Percentiles rank a stretch among this genome's conserved stretches.
These are phyloP conservation scores for Temnothorax curvispinosus DNA, from an alignment of 1,140 invertebrate genomes.

Conservation along the genomic window DNA sequence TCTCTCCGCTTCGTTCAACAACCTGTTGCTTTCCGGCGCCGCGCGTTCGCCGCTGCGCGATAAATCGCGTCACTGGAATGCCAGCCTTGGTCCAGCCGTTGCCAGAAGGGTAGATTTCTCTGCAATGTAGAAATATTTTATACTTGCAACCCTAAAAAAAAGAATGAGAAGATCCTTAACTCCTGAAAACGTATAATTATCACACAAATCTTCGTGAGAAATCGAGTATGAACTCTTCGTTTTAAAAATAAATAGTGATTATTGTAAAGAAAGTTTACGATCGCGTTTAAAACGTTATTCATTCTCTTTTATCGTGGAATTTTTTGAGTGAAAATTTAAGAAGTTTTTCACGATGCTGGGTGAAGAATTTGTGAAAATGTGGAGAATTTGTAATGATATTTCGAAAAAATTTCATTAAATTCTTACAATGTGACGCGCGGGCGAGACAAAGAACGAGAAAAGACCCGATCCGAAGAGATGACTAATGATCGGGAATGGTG, in stretches of 20 bases:
- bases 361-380: too few species aligned
- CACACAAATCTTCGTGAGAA: not conserved
- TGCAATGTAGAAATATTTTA: not conserved
- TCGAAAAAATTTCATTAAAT: not conserved
- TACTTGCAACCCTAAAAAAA: not conserved
- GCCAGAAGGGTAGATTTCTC: conserved; percentile 24
- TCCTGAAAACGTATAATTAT: not conserved
- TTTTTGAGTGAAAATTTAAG: not conserved
- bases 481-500: conserved; percentile 54
- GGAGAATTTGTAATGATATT: not conserved
- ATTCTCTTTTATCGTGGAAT: not conserved
- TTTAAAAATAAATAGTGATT: not conserved
- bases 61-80: conserved; percentile 49
- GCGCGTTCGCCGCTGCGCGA: conserved; percentile 37
- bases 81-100: not conserved
- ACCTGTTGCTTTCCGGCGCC: conserved; percentile 69
- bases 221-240: not conserved
- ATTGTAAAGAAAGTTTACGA: not conserved
- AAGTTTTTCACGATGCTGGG: not conserved
- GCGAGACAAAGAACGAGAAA: conserved; percentile 18
- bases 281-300: not conserved
- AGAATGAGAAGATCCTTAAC: not conserved
- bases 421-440: not conserved
- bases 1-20: conserved; percentile 64
- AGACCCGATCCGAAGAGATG: not conserved